Base-by-base conservation (phyloP, 1,140 invertebrate species). In the Lordiphosa clarofinis region DNA sequence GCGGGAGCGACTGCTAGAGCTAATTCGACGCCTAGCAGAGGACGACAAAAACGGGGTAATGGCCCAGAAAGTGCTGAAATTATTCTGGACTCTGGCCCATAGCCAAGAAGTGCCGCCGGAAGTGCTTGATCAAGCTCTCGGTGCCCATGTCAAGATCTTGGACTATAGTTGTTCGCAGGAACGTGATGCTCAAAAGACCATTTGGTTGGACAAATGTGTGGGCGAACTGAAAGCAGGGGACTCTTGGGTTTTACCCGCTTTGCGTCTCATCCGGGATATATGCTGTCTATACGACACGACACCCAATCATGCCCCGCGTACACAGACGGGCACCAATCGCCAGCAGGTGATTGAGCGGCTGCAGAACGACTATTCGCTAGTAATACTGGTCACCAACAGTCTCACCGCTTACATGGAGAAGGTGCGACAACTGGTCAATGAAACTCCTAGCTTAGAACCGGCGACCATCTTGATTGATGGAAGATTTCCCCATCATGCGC, bases 31-130 rank as follows among this genome's bases (percentile, higher is more conserved):
- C 76, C 90, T 99, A 54, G 97, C 98, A 11, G 98, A 99, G 90
- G 98, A 98, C 90, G 98, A 99, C 90, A 99, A 99, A 89, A 97
- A 99, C 90, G 98, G 98, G 56, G 96, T 99, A 10, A 99, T 99
- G 97, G 97, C 98, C 43, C 95, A 98, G 88, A 99, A 99, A 92
- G 96, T 98, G n/a, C 91, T 99, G 61, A 96, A 96, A 49, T 91
- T 99, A 11, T 95, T 99, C 88, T 99, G 98, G 98, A 98, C 97
- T 88, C 91, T 99, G 82, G 97, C 97, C 12, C 97, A 99, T 90
- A 97, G 96, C 50, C 95, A 97, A 81, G 97, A 99, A 90, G 95
- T 98, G 38, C 95, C 96, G 46, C 98, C 96, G 3, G 98, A 99
- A 90, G 98, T 99, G 66, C 97, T 99, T 93, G 98, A 99, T 90